These are phyloP conservation scores for Pollenia labialis DNA, from an alignment of 2,888 invertebrate species.

Conservation along the genomic window DNA sequence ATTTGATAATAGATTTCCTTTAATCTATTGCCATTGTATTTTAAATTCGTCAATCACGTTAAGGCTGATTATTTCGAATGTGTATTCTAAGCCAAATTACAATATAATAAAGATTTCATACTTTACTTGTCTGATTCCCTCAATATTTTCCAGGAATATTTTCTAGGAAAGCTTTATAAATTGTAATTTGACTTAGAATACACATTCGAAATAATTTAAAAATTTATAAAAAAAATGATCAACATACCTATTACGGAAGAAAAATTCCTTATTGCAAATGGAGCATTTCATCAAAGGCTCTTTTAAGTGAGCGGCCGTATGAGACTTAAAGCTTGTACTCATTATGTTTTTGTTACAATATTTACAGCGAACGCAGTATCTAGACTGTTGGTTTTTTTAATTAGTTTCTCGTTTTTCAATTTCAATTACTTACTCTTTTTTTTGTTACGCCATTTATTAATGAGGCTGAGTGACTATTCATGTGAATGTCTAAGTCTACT, in stretches of 20 bases:
- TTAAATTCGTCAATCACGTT: too few species aligned
- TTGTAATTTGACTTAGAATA: too few species aligned
- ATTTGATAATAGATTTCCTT: too few species aligned
- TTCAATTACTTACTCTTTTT: slow-evolving; percentile 8
- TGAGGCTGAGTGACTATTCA: slow-evolving; percentile 33
- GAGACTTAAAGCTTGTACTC: slow-evolving; percentile 54
- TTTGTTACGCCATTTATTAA: neutral
- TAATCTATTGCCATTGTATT: too few species aligned
- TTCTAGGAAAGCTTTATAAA: too few species aligned
- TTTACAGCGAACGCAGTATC: slow-evolving; percentile 58
- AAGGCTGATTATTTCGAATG: too few species aligned
- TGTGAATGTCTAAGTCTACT: slow-evolving; percentile 49
- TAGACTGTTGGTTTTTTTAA: slow-evolving; percentile 9
- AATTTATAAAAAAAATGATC: neutral
- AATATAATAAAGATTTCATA: too few species aligned
- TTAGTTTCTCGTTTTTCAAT: too few species aligned
- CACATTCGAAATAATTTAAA: too few species aligned
- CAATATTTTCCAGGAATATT: too few species aligned
- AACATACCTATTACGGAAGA: slow-evolving; percentile 43
- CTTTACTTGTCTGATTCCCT: too few species aligned
- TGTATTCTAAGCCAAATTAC: too few species aligned
- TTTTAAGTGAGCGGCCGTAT: slow-evolving; percentile 60
- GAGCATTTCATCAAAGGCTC: slow-evolving; percentile 62
- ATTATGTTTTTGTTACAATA: slow-evolving; percentile 61
- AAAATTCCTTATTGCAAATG: slow-evolving; percentile 60